phyloP scores from a whole-genome alignment of 2,797 vertebrate genomes.

The Miichthys miiuy region DNA sequence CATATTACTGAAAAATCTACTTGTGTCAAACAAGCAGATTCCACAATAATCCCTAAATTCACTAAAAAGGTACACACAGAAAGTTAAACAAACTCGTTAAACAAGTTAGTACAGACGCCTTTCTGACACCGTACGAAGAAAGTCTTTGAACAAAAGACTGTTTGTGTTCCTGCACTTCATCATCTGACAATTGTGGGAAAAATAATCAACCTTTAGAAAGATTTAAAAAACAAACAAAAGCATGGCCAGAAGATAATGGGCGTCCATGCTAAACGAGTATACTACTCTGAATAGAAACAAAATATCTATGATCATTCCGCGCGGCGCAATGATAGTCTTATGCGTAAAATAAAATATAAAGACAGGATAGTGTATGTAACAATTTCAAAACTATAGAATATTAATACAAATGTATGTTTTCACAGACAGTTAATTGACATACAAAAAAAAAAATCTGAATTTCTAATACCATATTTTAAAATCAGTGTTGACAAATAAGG shows the following conservation, averaged over 20 bases:
- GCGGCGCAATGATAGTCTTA: conserved; percentile 98
- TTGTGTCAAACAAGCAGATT: conserved; percentile 92
- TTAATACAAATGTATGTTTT: conserved; percentile 80
- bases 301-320: conserved; percentile 94
- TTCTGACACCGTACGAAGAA: conserved; percentile 88
- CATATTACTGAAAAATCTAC: conserved; percentile 75
- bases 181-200: conserved; percentile 86
- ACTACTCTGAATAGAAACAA: conserved; percentile 91
- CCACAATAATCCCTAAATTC: conserved; percentile 83
- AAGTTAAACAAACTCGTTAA: conserved; percentile 82
- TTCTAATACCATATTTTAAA: conserved; percentile 62
- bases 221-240: conserved; percentile 59
- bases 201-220: conserved; percentile 90
- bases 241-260: conserved; percentile 90
- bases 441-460: conserved; percentile 46
- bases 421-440: conserved; percentile 60
- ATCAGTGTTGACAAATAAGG: conserved; percentile 73
- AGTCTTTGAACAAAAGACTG: conserved; percentile 89
- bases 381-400: conserved; percentile 87
- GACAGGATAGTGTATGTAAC: conserved; percentile 73
- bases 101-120: conserved; percentile 86
- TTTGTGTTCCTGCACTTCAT: conserved; percentile 91
- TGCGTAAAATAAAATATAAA: conserved; percentile 90
- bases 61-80: conserved; percentile 81
- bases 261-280: conserved; percentile 94